Evolutionary conservation across 2,113 vertebrate species (phyloP).

Genomic region (Collichthys lucidus): DNA sequence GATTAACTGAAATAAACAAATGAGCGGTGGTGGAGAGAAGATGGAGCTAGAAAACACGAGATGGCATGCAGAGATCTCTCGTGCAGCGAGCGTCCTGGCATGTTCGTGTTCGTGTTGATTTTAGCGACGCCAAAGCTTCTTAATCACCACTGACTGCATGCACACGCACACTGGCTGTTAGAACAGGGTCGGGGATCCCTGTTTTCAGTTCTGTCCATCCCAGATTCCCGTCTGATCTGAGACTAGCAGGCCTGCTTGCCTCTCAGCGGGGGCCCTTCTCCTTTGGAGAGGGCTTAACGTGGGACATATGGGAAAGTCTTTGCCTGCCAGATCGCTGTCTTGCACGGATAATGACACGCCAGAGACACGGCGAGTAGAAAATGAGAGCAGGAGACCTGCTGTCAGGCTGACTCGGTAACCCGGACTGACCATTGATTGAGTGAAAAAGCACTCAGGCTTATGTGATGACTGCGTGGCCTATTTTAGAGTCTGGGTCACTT

Average conservation of each 20-base stretch:
- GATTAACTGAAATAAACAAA: constrained; percentile 26
- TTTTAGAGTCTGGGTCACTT: constrained; percentile 65
- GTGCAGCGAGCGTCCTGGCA: constrained; percentile 23
- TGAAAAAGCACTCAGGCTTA: constrained; percentile 69
- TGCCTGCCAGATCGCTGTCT: constrained; percentile 59
- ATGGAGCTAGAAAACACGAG: not conserved
- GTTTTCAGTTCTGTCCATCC: constrained; percentile 23
- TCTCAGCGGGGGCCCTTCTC: constrained; percentile 65
- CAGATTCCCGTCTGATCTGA: constrained; percentile 55
- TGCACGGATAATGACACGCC: constrained; percentile 67
- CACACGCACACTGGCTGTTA: constrained; percentile 16
- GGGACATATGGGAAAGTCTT: constrained; percentile 73
- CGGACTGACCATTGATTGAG: constrained; percentile 45
- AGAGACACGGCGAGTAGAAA: constrained; percentile 48
- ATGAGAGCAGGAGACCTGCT: constrained; percentile 49
- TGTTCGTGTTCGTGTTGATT: constrained; percentile 57
- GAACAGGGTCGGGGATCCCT: constrained; percentile 50
- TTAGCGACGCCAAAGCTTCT: constrained; percentile 54
- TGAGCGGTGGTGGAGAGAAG: not conserved
- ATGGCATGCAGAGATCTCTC: constrained; percentile 28
- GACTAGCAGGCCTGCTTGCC: constrained; percentile 36
- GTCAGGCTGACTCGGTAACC: constrained; percentile 44
- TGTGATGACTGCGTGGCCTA: constrained; percentile 73
- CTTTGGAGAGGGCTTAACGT: constrained; percentile 64
- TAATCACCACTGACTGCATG: constrained; percentile 54